Percentiles rank a stretch among this genome's conserved stretches.
Conservation (phyloP, 2,888 invertebrate species). For the Perithous albicinctus region DNA sequence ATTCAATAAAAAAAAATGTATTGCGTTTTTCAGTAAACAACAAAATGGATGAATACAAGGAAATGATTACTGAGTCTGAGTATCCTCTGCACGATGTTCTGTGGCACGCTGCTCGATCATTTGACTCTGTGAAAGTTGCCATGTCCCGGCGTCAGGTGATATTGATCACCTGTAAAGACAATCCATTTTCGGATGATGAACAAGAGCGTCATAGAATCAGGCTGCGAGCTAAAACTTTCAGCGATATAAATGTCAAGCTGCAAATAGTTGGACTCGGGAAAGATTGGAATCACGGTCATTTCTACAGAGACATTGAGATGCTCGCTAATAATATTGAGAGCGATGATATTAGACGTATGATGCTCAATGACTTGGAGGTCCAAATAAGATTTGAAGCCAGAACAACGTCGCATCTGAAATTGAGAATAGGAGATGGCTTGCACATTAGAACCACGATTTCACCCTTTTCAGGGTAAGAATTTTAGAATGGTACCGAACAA, state of each 20-base stretch:
- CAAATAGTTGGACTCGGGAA: constrained; percentile 67
- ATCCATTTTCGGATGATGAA: constrained; percentile 56
- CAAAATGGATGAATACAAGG: constrained; percentile 37
- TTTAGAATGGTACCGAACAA: background rate
- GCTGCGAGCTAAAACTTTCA: constrained; percentile 52
- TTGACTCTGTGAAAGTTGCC: constrained; percentile 62
- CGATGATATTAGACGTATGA: constrained; percentile 65
- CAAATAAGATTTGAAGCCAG: constrained; percentile 71
- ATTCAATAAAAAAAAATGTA: background rate
- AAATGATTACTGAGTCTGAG: constrained; percentile 21
- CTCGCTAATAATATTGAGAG: constrained; percentile 61
- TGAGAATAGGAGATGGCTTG: constrained; percentile 62
- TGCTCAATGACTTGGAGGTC: constrained; percentile 67
- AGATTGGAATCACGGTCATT: constrained; percentile 69
- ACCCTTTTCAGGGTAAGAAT: constrained; percentile 66
- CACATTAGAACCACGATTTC: constrained; percentile 63
- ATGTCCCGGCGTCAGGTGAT: constrained; percentile 69
- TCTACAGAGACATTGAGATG: constrained; percentile 75
- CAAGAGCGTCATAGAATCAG: constrained; percentile 71
- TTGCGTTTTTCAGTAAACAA: constrained; percentile 18
- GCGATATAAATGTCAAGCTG: constrained; percentile 62
- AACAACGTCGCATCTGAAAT: constrained; percentile 68
- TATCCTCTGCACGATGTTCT: constrained; percentile 72
- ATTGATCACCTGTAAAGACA: constrained; percentile 70
- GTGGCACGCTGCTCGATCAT: constrained; percentile 66